Evolutionary conservation across 2,113 vertebrate species (phyloP), one percentile per base, ranked within the genome.

Genomic region (Scortum barcoo): DNA sequence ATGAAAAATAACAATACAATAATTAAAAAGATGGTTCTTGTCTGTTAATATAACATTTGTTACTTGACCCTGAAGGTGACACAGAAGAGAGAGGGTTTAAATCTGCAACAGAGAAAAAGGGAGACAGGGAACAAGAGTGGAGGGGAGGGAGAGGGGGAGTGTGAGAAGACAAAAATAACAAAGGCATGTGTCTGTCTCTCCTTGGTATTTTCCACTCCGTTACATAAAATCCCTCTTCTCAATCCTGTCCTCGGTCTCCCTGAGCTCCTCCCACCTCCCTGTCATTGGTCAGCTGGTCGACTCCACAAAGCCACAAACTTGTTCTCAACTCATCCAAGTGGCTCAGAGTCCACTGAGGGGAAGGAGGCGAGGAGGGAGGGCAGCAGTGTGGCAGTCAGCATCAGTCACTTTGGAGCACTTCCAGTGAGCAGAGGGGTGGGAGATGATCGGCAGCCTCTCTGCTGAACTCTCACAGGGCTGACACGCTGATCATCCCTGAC

Each of bases 281-380:
- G 54, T 85, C 76, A 92, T 88, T 90, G 92, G 92, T 85, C 89
- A 92, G 89, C 86, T 83, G 86, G 80, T 90, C 66, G 26, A 51
- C 71, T 86, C 91, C 89, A 89, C 86, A 85, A 76, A 91, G 82
- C 83, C 89, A 83, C 81, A 76, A 92, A 91, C 90, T 93, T 90
- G 70, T 85, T 90, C 88, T 83, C 16, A 36, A 72, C 68, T 90
- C 63, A 58, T 81, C 81, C 76, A 76, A 89, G 84, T 61, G 86
- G 62, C 74, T 83, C 77, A 72, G 65, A 80, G 71, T 86, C 77
- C 76, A 46, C 66, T 62, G 50, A 74, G 71, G 57, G 57, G 62
- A 66, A 30, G 42, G 36, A 74, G 72, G 28, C 0, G 13, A 56
- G 20, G 58, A 54, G 61, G 28, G 30, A 78, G 57, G 24, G 72